phyloP scores from a whole-genome alignment of 2,797 vertebrate species.

The Cryptoprocta ferox region DNA sequence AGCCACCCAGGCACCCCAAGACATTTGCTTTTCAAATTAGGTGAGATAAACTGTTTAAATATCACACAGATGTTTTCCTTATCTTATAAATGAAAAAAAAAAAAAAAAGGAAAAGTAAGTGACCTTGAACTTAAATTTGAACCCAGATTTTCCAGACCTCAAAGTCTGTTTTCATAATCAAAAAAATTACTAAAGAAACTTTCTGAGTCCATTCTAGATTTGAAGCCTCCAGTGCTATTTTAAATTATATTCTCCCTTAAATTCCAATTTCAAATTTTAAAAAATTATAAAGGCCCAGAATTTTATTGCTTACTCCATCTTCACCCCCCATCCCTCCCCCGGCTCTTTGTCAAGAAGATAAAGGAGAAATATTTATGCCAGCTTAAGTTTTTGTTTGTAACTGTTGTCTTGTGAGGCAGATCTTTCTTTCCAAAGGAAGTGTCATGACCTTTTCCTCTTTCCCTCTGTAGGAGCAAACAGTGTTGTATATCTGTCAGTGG shows the following conservation, averaged over 20 bases:
- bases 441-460: not conserved
- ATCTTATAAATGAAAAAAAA: not conserved
- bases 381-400: not conserved
- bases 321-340: rapidly evolving
- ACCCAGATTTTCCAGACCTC: not conserved
- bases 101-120: not conserved
- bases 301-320: not conserved
- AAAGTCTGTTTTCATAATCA: not conserved
- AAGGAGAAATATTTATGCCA: not conserved
- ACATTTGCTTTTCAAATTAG: constrained; percentile 33
- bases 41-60: not conserved
- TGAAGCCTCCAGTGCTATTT: not conserved
- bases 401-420: not conserved
- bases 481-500: constrained; percentile 96
- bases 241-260: not conserved
- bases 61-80: not conserved
- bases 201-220: not conserved
- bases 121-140: constrained; percentile 10
- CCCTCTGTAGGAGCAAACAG: constrained; percentile 93
- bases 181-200: not conserved
- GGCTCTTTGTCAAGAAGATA: not conserved
- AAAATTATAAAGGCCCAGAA: not conserved
- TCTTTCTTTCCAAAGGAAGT: not conserved
- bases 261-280: not conserved
- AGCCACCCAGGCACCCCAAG: not conserved